phyloP scores from a whole-genome alignment of 53 echinoderm and acorn worm species.

The Holothuria scabra region DNA sequence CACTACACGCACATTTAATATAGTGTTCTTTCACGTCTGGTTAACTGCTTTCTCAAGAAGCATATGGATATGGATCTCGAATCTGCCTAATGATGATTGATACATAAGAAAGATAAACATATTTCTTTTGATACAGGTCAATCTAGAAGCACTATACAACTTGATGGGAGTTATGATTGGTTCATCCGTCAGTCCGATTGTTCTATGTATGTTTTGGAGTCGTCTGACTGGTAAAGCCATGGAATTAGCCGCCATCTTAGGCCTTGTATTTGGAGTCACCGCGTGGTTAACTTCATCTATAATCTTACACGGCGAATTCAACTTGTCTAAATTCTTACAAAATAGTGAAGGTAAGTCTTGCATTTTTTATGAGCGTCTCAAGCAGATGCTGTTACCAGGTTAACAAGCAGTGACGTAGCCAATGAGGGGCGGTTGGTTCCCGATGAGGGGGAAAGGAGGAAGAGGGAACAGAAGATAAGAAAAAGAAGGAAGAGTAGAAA shows the following conservation, averaged over 20 bases:
- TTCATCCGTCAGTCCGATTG: conserved; percentile 83
- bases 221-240: conserved; percentile 83
- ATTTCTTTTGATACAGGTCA: conserved; percentile 57
- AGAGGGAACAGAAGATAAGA: too few relatives aligned
- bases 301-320: conserved; percentile 60
- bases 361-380: too few relatives aligned
- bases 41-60: too few relatives aligned
- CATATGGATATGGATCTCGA: background rate
- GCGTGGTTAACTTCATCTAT: conserved; percentile 74
- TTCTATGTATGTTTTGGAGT: conserved; percentile 84
- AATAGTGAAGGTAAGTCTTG: conserved; percentile 57
- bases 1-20: too few relatives aligned
- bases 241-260: conserved; percentile 75
- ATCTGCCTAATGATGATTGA: background rate
- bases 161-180: conserved; percentile 97
- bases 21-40: too few relatives aligned
- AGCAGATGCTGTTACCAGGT: too few relatives aligned
- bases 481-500: too few relatives aligned
- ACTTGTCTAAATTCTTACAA: conserved; percentile 62
- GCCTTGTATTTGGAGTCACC: conserved; percentile 66
- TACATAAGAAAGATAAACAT: background rate
- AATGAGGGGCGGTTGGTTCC: too few relatives aligned
- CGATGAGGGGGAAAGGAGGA: too few relatives aligned
- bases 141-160: conserved; percentile 80
- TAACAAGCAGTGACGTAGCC: too few relatives aligned